These are phyloP conservation scores for Tortrix viridana DNA, from an alignment of 2,888 invertebrate species.

Conservation along the genomic window DNA sequence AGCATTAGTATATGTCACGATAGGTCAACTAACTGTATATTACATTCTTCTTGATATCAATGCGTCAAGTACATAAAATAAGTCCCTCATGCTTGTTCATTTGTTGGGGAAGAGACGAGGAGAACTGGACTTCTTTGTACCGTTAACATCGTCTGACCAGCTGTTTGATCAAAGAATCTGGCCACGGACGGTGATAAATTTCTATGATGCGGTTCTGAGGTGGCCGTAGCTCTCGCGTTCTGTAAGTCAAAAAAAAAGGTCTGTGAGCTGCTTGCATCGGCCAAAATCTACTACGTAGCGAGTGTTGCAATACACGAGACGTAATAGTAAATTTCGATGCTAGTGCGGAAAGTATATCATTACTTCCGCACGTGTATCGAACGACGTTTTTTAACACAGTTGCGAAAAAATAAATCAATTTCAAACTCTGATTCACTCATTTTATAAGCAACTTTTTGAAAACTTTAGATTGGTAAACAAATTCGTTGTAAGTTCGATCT, in stretches of 20 bases:
- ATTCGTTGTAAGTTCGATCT: too few relatives aligned
- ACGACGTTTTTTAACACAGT: too few relatives aligned
- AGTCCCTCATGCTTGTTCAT: constrained; percentile 19
- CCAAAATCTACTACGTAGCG: too few relatives aligned
- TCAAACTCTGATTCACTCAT: too few relatives aligned
- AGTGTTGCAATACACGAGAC: too few relatives aligned
- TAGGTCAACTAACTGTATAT: background rate
- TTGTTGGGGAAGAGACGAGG: constrained; percentile 48
- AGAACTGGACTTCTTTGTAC: constrained; percentile 54
- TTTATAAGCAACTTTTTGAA: too few relatives aligned
- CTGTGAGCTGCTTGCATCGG: background rate
- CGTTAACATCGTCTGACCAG: constrained; percentile 61
- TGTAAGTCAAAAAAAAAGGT: constrained; percentile 44
- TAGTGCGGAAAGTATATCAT: too few relatives aligned
- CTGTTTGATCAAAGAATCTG: constrained; percentile 72
- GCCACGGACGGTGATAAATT: constrained; percentile 77
- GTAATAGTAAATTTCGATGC: too few relatives aligned
- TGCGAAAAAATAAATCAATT: too few relatives aligned
- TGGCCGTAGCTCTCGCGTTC: constrained; percentile 48
- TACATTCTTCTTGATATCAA: constrained; percentile 7
- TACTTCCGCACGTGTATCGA: too few relatives aligned
- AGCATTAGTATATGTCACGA: background rate
- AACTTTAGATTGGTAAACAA: too few relatives aligned
- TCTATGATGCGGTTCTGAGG: constrained; percentile 51
- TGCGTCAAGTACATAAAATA: constrained; percentile 2